Conservation (phyloP, 2,888 invertebrate genomes). For the Onthophagus sagittarius region DNA sequence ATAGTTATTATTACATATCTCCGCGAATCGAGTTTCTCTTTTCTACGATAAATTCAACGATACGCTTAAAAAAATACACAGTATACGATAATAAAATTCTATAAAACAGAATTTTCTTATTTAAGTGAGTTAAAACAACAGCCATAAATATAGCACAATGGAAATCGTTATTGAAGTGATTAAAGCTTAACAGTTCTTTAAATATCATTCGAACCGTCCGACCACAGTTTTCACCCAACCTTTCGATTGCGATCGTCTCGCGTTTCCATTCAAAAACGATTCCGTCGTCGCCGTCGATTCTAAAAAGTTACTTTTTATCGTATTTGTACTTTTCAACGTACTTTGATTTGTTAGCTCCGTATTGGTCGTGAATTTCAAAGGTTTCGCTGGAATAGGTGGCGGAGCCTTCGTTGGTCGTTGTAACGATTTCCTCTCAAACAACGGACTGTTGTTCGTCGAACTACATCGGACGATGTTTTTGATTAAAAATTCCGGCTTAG, state of each 20-base stretch:
- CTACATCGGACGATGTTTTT: constrained; percentile 26
- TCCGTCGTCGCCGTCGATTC: constrained; percentile 5
- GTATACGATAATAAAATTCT: not conserved
- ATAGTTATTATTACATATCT: not conserved
- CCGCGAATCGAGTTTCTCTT: not conserved
- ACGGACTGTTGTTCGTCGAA: constrained; percentile 1
- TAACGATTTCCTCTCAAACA: not conserved
- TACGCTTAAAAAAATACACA: not conserved
- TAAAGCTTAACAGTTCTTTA: constrained; percentile 24
- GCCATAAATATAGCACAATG: not conserved
- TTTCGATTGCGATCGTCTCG: constrained; percentile 42
- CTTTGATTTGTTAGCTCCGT: constrained; percentile 6
- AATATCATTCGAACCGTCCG: constrained; percentile 62
- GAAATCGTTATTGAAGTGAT: not conserved
- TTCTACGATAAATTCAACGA: not conserved
- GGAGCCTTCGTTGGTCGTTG: constrained; percentile 52
- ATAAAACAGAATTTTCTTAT: not conserved
- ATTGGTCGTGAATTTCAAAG: constrained; percentile 36
- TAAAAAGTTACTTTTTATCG: constrained; percentile 11
- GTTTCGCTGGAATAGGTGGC: constrained; percentile 65
- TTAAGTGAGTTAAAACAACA: not conserved
- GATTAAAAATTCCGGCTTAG: not conserved
- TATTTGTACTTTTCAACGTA: constrained; percentile 2
- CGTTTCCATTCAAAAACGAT: constrained; percentile 15
- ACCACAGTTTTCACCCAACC: constrained; percentile 75